A percentile compares a stretch with the other conserved stretches of the same genome.
Conservation (phyloP, 92 coral and sea anemone genomes). For the Parazoanthus swiftii region DNA sequence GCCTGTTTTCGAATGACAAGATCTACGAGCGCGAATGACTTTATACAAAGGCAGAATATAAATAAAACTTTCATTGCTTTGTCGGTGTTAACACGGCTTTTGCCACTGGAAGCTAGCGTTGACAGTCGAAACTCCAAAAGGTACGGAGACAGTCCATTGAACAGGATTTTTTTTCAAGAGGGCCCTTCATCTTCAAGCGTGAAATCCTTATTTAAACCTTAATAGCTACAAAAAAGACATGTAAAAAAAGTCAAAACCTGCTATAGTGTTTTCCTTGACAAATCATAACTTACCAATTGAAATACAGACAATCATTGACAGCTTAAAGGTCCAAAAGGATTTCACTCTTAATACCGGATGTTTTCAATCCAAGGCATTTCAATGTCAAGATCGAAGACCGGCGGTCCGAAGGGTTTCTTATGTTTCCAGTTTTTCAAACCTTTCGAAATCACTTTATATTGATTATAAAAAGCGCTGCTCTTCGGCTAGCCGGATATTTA, state of each 20-base stretch:
- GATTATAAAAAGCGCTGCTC: not conserved
- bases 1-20: not conserved
- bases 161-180: slow-evolving; percentile 8
- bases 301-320: slow-evolving; percentile 22
- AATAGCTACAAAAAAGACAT: slow-evolving; percentile 5
- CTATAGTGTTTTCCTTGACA: slow-evolving; percentile 1
- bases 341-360: slow-evolving; percentile 38
- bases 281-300: slow-evolving; percentile 22
- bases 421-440: slow-evolving; percentile 8
- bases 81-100: slow-evolving; percentile 11
- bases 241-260: slow-evolving; percentile 5
- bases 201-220: slow-evolving; percentile 21
- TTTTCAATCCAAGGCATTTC: slow-evolving; percentile 29
- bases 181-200: slow-evolving; percentile 11
- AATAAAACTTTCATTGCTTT: slow-evolving; percentile 3
- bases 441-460: not conserved
- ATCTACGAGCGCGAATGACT: not conserved
- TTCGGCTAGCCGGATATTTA: not conserved
- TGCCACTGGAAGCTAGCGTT: slow-evolving; percentile 1
- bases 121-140: slow-evolving; percentile 37
- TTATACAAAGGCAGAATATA: slow-evolving; percentile 8
- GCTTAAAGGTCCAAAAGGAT: slow-evolving; percentile 26
- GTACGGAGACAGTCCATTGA: slow-evolving; percentile 7
- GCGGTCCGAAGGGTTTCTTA: slow-evolving; percentile 5
- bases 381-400: slow-evolving; percentile 26